Evolutionary conservation across 1,140 invertebrate genomes (phyloP), one percentile per base, ranked within the genome.

Genomic region (Rhagoletis pomonella): DNA sequence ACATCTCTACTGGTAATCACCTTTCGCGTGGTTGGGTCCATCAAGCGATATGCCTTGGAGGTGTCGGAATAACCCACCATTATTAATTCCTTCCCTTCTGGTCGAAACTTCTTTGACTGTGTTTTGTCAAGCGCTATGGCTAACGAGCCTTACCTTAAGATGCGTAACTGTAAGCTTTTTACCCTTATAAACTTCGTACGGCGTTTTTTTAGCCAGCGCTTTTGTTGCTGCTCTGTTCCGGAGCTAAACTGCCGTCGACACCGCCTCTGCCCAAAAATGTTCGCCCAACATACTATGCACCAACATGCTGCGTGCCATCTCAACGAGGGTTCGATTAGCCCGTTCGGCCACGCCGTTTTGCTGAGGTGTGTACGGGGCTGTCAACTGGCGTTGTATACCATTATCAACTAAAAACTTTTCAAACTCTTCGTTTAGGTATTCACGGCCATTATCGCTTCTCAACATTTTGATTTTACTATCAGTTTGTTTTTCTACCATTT

Each of bases 331-430:
- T 55, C 91, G 59, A 65, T 90, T 90, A 47, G 89, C 88, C 17
- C 90, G 73, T 88, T 93, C 91, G 3, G 89, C 88, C 4, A 91
- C 88, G 2, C 92, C 91, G 89, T 93, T 93, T 87, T 91, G 89
- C 87, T 93, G 87, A 1, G 92, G 92, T 29, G 89, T 90, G 85
- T 91, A 90, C 12, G 90, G 81, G n/a, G 87, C 89, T 7, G 89
- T 90, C 85, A 86, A 86, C 58, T 92, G 90, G 64, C 90, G 88
- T 29, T 88, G n/a, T 62, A 90, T 92, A 42, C 88, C 88, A 55
- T 87, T n/a, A 14, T 86, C 19, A 39, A 69, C 2, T 14, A 89
- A 44, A 67, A 50, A 87, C 39, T 42, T 65, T 73, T 88, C 55
- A 65, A 89, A 86, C 6, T 86, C 50, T 47, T 44, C 44, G 55